These are phyloP conservation scores for Ceyx margarethae DNA, from an alignment of 2,113 vertebrate genomes.

Conservation along the genomic window DNA sequence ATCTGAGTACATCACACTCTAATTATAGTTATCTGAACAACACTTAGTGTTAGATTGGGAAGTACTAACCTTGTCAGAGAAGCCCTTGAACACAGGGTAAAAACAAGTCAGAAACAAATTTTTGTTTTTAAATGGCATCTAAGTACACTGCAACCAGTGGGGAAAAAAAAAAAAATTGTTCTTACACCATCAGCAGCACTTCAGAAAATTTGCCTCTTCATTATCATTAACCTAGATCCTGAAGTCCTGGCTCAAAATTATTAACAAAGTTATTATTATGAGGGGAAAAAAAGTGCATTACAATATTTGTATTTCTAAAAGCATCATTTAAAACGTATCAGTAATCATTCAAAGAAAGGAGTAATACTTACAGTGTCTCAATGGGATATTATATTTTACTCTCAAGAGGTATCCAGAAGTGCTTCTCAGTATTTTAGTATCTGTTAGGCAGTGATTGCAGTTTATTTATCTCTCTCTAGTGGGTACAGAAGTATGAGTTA, in stretches of 20 bases:
- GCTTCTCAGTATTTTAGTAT: slow-evolving; percentile 61
- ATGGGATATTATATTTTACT: not conserved
- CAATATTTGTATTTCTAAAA: slow-evolving; percentile 48
- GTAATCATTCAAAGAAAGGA: slow-evolving; percentile 31
- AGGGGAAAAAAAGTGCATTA: not conserved
- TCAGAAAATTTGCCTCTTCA: slow-evolving; percentile 7
- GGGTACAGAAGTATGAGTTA: slow-evolving; percentile 17
- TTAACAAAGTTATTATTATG: not conserved
- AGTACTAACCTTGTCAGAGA: slow-evolving; percentile 30
- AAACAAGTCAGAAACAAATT: not conserved
- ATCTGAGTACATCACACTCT: slow-evolving; percentile 38
- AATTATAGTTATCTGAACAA: slow-evolving; percentile 51
- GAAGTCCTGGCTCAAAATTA: not conserved
- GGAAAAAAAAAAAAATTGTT: not conserved
- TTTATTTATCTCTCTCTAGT: slow-evolving; percentile 52
- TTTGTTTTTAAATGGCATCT: not conserved
- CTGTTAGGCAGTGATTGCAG: slow-evolving; percentile 55
- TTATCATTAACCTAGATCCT: not conserved
- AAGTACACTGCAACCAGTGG: not conserved
- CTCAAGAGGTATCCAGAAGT: slow-evolving; percentile 54
- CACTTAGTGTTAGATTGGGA: slow-evolving; percentile 16
- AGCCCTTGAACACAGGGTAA: slow-evolving; percentile 44
- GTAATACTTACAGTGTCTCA: not conserved
- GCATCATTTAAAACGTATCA: not conserved
- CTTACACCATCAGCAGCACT: not conserved